These are phyloP conservation scores for Alexandromys fortis DNA, from an alignment of 2,113 vertebrate species.

Conservation along the genomic window DNA sequence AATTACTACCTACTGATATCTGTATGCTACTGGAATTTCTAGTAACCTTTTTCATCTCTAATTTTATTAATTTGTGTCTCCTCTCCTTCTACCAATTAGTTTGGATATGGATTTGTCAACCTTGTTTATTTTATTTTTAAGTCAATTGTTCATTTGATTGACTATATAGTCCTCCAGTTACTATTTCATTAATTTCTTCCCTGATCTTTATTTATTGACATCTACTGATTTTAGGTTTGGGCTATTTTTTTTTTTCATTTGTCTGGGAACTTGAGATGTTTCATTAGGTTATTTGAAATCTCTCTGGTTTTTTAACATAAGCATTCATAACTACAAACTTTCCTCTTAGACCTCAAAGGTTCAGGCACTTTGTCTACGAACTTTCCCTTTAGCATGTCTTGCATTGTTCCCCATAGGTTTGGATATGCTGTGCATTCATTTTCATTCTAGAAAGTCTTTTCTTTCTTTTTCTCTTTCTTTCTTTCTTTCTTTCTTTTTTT, in stretches of 20 bases:
- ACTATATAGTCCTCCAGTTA: not conserved
- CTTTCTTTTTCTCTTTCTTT: not conserved
- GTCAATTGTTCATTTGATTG: not conserved
- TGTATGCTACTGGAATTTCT: not conserved
- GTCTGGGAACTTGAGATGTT: not conserved
- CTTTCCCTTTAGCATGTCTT: not conserved
- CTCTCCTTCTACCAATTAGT: not conserved
- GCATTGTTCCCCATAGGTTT: not conserved
- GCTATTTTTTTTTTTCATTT: not conserved
- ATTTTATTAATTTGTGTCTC: not conserved
- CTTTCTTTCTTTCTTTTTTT: not conserved
- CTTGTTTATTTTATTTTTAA: not conserved
- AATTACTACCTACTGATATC: not conserved
- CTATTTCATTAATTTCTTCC: not conserved
- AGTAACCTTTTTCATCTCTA: not conserved
- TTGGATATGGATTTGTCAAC: not conserved
- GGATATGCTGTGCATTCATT: not conserved
- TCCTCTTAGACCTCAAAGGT: not conserved
- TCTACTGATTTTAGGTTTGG: not conserved
- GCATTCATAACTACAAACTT: not conserved
- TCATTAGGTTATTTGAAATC: not conserved
- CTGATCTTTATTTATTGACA: not conserved
- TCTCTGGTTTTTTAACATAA: not conserved
- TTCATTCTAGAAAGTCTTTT: not conserved
- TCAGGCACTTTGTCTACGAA: not conserved